Base-by-base conservation (phyloP, 2,113 vertebrate species). In the Ictalurus punctatus region DNA sequence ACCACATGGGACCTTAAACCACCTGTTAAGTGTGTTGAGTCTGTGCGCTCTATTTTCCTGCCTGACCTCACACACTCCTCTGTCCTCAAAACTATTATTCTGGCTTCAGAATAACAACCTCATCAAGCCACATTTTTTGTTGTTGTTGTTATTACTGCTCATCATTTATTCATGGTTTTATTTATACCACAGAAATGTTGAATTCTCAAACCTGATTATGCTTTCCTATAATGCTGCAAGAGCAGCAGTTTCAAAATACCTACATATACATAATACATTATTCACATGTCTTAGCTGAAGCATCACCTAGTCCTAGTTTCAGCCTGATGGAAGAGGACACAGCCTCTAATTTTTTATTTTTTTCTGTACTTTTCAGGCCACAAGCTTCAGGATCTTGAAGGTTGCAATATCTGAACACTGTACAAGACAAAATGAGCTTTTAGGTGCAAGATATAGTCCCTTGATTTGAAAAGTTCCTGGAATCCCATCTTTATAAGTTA, bases 1-100 rank as follows among this genome's bases (percentile, higher is more conserved):
- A 25, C 89, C 91, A 81, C 74, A 59, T 6, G 52, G 74, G 84
- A 86, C 83, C 79, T 76, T 7, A 58, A 82, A 59, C 69, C 78
- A 82, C 83, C 78, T 48, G 65, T 48, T 88, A 37, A 27, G 10
- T 74, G 30, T 58, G 84, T 86, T 37, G 19, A 58, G 19, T 44
- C 17, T 54, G 16, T 37, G 27, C 17, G 30, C 69, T 73, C 21
- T n/a, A 0, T 34, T 83, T 44, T 67, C 48, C 21, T n/a, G n/a
- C 52, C 40, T 74, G 13, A 82, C 14, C 44, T 79, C 37, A 27
- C 14, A 58, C 25, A 73, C 37, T 71, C 44, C 21, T 76, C n/a
- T 63, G n/a, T 52, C 27, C 14, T 19, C 54, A 2, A 73, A 80
- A 78, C 63, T 44, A 52, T 52, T 52, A 52, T 10, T 73, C 40